Evolutionary conservation across 2,888 invertebrate genomes (phyloP), one percentile per base, ranked within the genome.

Genomic region (Polydrusus cervinus): DNA sequence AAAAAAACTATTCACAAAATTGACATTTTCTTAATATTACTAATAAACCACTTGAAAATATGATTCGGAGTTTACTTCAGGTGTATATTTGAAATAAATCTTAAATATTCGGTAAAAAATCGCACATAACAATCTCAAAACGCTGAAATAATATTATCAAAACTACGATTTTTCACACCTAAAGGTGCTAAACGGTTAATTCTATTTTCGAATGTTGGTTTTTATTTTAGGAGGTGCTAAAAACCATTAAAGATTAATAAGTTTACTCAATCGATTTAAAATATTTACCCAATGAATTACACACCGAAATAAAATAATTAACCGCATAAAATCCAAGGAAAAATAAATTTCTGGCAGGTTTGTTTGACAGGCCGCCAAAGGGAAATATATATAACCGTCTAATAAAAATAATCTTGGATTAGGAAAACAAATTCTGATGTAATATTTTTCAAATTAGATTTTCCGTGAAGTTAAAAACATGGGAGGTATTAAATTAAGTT

Each of bases 401-500:
- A 34, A 69, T 69, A 69, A 69, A 69, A 69, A 69, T 69, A 69
- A 57, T 69, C 69, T 18, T 10, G 13, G 69, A 60, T 69, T 69
- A 60, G 60, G 30, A 69, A 69, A 60, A 69, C 49, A 69, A 69
- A 69, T 69, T 47, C 34, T 47, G 8, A 34, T 18, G 47, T 49
- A 60, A 60, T 69, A 69, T 55, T 68, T 68, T 55, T 53, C 30
- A 30, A 25, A 53, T 25, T 53, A 13, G n/a, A 30, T 53, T 53
- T 53, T 30, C 7, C 30, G n/a, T n/a, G 25, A 20, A 18, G 9
- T 49, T 3, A 8, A 49, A 43, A 49, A 16, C 14, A 20, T 51
- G 16, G 10, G 51, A 20, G 51, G 8, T 30, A 53, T 13, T 53
- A 30, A 7, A 53, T 30, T 53, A 13, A 11, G 30, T 13, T 53